Evolutionary conservation across 2,797 vertebrate genomes (phyloP).

Genomic region (Brotogeris chrysoptera): DNA sequence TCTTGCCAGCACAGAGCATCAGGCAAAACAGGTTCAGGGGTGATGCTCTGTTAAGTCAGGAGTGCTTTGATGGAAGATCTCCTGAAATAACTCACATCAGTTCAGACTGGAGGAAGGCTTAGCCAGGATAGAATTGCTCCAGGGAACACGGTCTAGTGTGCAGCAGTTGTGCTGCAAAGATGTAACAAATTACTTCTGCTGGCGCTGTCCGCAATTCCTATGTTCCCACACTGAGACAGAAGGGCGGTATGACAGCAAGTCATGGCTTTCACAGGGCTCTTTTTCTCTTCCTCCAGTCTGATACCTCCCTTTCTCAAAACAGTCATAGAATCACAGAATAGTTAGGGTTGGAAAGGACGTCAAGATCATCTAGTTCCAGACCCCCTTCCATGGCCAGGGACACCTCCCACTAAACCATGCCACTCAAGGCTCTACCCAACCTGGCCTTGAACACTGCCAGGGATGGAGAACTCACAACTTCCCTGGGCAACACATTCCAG

Average conservation of each 20-base stretch:
- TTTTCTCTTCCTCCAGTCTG: background rate
- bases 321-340: background rate
- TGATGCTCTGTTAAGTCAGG: background rate
- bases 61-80: background rate
- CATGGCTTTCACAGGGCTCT: background rate
- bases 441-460: too few relatives aligned
- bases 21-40: background rate
- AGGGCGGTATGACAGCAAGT: fast-evolving
- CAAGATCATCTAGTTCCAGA: too few relatives aligned
- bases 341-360: too few relatives aligned
- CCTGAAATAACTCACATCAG: background rate
- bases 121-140: background rate
- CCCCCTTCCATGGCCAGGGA: too few relatives aligned
- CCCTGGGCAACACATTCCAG: too few relatives aligned
- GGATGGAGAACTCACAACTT: too few relatives aligned
- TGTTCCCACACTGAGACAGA: background rate
- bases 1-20: background rate
- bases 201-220: background rate
- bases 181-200: background rate
- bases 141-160: background rate
- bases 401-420: too few relatives aligned
- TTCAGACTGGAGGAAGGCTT: background rate
- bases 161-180: background rate
- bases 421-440: too few relatives aligned
- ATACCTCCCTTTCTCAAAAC: background rate